Conservation (phyloP, 2,888 invertebrate species). For the Mythimna loreyi region DNA sequence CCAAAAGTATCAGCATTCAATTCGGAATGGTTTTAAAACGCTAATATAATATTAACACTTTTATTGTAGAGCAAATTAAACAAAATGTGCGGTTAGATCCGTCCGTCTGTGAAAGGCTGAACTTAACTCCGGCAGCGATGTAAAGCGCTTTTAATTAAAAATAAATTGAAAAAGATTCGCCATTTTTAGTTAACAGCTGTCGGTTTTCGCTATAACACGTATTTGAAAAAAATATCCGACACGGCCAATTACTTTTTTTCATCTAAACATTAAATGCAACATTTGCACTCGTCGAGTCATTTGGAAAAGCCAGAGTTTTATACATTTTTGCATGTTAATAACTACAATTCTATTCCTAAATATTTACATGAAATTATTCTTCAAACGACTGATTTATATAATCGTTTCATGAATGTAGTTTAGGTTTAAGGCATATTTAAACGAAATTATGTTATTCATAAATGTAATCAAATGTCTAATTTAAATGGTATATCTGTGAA, state of each 20-base stretch:
- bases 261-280: slow-evolving; percentile 16
- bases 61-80: slow-evolving; percentile 64
- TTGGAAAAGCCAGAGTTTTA: slow-evolving; percentile 24
- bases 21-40: slow-evolving; percentile 21
- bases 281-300: slow-evolving; percentile 24
- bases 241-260: slow-evolving; percentile 18
- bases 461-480: slow-evolving; percentile 65
- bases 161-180: slow-evolving; percentile 57
- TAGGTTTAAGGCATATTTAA: slow-evolving; percentile 76
- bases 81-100: slow-evolving; percentile 75
- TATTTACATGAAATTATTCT: slow-evolving; percentile 77
- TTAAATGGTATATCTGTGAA: slow-evolving; percentile 49
- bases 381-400: slow-evolving; percentile 86
- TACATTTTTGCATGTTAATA: slow-evolving; percentile 32
- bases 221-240: slow-evolving; percentile 12
- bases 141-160: slow-evolving; percentile 67
- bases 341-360: slow-evolving; percentile 52
- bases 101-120: slow-evolving; percentile 79
- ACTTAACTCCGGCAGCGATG: slow-evolving; percentile 61
- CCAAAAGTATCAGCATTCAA: slow-evolving; percentile 30
- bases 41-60: slow-evolving; percentile 39
- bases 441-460: slow-evolving; percentile 68
- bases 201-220: slow-evolving; percentile 32
- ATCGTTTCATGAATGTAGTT: slow-evolving; percentile 79
- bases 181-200: slow-evolving; percentile 45